Evolutionary conservation across 2,113 vertebrate species (phyloP).

Genomic region (Motacilla alba): DNA sequence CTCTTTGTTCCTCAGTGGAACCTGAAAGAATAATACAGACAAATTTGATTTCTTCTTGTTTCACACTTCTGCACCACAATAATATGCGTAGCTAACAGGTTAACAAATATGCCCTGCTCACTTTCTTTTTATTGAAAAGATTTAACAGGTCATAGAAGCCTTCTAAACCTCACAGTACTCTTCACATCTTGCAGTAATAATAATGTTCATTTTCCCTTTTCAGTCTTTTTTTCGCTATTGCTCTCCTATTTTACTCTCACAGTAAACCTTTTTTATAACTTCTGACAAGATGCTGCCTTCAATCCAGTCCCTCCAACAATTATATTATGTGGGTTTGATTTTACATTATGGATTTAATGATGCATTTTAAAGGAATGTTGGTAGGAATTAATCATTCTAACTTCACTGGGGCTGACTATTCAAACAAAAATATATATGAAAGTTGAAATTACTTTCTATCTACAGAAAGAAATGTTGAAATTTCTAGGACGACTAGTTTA

Average conservation of each 20-base stretch:
- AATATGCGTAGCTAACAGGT: background rate
- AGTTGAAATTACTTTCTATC: background rate
- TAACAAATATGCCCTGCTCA: background rate
- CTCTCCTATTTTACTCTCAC: background rate
- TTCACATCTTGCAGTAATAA: background rate
- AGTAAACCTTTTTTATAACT: background rate
- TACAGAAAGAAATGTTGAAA: background rate
- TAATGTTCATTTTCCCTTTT: background rate
- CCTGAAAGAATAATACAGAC: background rate
- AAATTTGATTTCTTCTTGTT: slow-evolving; percentile 4
- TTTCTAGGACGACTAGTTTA: background rate
- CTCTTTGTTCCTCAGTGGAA: background rate
- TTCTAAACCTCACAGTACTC: background rate
- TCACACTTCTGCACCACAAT: background rate
- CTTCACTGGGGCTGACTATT: background rate
- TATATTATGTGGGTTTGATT: background rate
- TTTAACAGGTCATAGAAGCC: background rate
- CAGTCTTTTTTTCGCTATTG: background rate
- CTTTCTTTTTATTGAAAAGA: background rate
- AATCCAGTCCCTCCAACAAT: background rate
- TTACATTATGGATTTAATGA: background rate
- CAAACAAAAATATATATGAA: background rate
- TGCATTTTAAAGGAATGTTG: background rate
- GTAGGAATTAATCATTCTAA: background rate
- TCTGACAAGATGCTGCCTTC: background rate